Evolutionary conservation across 2,888 invertebrate species (phyloP), one percentile per base, ranked within the genome.

Genomic region (Thyatira batis): DNA sequence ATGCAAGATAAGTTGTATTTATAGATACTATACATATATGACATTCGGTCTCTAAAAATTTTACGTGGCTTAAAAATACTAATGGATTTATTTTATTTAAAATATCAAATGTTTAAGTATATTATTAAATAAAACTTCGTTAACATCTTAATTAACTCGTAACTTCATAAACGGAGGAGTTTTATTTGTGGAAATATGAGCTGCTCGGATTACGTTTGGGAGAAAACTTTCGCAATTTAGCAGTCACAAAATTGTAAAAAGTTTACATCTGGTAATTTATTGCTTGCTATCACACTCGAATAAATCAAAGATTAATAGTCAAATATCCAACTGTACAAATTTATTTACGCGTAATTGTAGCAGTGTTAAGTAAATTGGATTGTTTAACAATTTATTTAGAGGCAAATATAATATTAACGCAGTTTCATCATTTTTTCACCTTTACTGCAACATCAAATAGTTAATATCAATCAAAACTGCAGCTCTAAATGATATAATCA

Each of bases 191-290:
- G 11, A 3, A 25, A 5, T 17, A 27, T n/a, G 27, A 25, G 13
- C 17, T 11, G 27, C 27, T 46, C 21, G 11, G 27, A 46, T 27
- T 13, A 6, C n/a, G 20, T 27, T 48, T 48, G 27, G 20, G 27
- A 28, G 27, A 48, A 48, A 48, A 48, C 27, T 48, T 48, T 27
- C 11, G 17, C 27, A 48, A 48, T 48, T 27, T 48, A 48, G 27
- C 27, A 17, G 17, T 17, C 17, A 20, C 27, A 17, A 46, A 46
- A 27, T 25, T 25, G 25, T 2, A 45, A 2, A 20, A 27, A 48
- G 20, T 48, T 27, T 10, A 9, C 11, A 3, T 25, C n/a, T 27
- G 10, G 10, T n/a, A 20, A 46, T 46, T 46, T 27, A 27, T 46
- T 46, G n/a, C 23, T 23, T 23, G 23, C 17, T n/a, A 25, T 17